These are phyloP conservation scores for Thunnus maccoyii DNA, from an alignment of 2,113 vertebrate species.

Conservation along the genomic window DNA sequence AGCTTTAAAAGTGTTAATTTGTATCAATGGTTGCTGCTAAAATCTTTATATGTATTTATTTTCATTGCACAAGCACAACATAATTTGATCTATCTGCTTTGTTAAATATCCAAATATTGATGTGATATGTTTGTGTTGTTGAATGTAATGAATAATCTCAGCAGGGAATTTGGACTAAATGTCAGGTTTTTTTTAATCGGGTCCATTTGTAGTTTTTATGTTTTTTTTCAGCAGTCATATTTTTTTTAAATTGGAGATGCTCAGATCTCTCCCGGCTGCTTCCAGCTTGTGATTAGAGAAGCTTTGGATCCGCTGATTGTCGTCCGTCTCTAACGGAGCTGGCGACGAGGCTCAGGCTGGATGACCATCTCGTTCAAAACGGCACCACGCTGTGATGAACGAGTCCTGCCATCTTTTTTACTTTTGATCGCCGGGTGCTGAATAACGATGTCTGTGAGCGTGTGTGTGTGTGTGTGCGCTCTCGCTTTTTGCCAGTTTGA, in stretches of 20 bases:
- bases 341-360: conserved; percentile 1
- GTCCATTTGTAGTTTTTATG: not conserved
- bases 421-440: conserved; percentile 20
- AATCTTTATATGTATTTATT: not conserved
- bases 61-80: no score
- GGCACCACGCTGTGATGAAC: not conserved
- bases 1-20: no score
- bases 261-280: conserved; percentile 7
- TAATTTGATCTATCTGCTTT: no score
- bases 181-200: not conserved
- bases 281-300: conserved; percentile 20
- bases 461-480: not conserved
- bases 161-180: not conserved
- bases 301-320: conserved; percentile 24
- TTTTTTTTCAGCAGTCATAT: not conserved
- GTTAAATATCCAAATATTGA: no score
- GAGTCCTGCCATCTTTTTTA: conserved; percentile 39
- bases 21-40: not conserved
- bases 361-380: conserved; percentile 13
- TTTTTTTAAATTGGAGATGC: not conserved
- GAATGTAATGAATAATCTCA: not conserved
- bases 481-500: conserved; percentile 49
- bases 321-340: conserved; percentile 37
- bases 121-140: no score
- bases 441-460: not conserved